Evolutionary conservation across 1,140 invertebrate genomes (phyloP).

Genomic region (Drosophila nigromelanica): DNA sequence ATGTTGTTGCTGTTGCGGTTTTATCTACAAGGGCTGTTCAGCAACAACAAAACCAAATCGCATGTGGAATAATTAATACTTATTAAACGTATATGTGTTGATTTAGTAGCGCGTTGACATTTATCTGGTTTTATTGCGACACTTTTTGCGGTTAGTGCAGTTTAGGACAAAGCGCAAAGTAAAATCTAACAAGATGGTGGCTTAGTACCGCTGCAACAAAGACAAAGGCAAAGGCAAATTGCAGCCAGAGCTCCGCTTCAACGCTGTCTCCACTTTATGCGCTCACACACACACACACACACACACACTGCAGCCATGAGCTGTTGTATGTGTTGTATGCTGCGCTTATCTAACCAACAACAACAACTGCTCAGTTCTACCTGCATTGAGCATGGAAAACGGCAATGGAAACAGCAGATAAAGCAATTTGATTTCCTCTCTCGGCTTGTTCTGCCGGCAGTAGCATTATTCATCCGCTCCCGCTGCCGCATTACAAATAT

Average conservation of each 20-base stretch:
- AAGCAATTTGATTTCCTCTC: conserved; percentile 29
- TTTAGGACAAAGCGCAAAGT: conserved; percentile 13
- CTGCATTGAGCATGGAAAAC: conserved; percentile 37
- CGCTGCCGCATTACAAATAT: background rate
- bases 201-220: conserved; percentile 35
- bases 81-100: conserved; percentile 10
- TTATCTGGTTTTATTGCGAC: conserved; percentile 41
- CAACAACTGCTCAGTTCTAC: conserved; percentile 21
- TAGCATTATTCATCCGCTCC: conserved; percentile 1
- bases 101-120: conserved; percentile 23
- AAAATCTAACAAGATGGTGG: conserved; percentile 58
- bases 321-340: conserved; percentile 17
- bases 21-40: conserved; percentile 24
- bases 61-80: conserved; percentile 29
- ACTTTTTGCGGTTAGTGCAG: conserved; percentile 14
- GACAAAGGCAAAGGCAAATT: conserved; percentile 13
- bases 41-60: conserved; percentile 25
- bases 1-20: conserved; percentile 24
- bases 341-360: conserved; percentile 46
- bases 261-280: conserved; percentile 16
- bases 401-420: conserved; percentile 17
- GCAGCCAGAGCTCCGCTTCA: background rate
- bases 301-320: conserved; percentile 5
- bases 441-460: conserved; percentile 22
- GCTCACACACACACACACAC: conserved; percentile 12